A percentile compares a stretch with the other conserved stretches of the same genome.
These are phyloP conservation scores for Xenentodon cancila DNA, from an alignment of 2,797 vertebrate species.

Conservation along the genomic window DNA sequence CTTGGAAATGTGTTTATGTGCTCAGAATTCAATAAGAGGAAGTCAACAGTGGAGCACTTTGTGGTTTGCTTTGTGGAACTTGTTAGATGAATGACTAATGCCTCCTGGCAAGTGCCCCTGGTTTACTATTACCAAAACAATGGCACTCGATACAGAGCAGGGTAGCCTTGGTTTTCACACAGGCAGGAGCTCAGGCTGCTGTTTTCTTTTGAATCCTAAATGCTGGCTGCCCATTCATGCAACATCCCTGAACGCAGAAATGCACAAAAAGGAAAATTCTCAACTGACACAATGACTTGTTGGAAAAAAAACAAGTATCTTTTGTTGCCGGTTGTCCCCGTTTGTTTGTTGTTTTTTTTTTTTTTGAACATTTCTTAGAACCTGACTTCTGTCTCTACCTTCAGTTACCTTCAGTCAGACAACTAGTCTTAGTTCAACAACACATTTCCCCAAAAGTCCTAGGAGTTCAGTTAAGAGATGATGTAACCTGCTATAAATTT, in stretches of 20 bases:
- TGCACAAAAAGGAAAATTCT: constrained; percentile 65
- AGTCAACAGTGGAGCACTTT: constrained; percentile 74
- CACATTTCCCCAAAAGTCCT: constrained; percentile 20
- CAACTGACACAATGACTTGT: constrained; percentile 63
- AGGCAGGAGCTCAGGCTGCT: constrained; percentile 66
- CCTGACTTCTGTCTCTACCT: too few species aligned
- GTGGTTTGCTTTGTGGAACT: constrained; percentile 79
- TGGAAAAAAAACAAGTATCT: constrained; percentile 17
- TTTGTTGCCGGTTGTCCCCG: constrained; percentile 38
- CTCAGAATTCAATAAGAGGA: constrained; percentile 76
- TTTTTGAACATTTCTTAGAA: too few species aligned
- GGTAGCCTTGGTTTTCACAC: constrained; percentile 74
- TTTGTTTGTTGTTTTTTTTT: too few species aligned
- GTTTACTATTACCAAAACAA: constrained; percentile 82
- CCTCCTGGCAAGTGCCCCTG: constrained; percentile 77
- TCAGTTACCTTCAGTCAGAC: not conserved
- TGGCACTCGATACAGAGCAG: constrained; percentile 74
- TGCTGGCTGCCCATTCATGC: constrained; percentile 71
- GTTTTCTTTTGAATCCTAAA: constrained; percentile 73
- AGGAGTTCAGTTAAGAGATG: constrained; percentile 29
- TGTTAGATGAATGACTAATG: constrained; percentile 80
- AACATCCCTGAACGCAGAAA: constrained; percentile 59
- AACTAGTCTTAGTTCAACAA: constrained; percentile 25
- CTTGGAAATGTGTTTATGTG: constrained; percentile 63
- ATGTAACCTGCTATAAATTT: constrained; percentile 21